Percentiles rank a stretch among this genome's conserved stretches.
Conservation (phyloP, 2,888 invertebrate genomes). For the Ophion costatus region DNA sequence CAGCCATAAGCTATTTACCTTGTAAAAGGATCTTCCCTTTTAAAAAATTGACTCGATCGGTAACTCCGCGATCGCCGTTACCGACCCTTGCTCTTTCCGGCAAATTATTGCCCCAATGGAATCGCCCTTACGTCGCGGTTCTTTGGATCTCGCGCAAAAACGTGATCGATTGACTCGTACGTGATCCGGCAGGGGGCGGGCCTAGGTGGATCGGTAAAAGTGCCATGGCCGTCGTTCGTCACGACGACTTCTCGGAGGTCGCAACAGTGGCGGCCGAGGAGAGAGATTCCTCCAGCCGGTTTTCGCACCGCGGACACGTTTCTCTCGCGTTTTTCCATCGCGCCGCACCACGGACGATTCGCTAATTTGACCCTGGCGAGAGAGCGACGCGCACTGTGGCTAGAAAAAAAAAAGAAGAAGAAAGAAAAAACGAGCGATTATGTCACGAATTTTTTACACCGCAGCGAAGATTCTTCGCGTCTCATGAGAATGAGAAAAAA, state of each 20-base stretch:
- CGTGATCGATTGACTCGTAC: background rate
- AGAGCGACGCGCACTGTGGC: background rate
- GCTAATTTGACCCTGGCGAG: slow-evolving; percentile 15
- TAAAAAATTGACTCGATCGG: background rate
- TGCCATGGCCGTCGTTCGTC: slow-evolving; percentile 12
- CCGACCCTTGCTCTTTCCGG: background rate
- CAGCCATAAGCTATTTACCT: no score
- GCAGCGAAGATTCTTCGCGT: background rate
- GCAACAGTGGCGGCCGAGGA: background rate
- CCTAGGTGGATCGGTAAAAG: slow-evolving; percentile 15
- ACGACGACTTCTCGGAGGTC: slow-evolving; percentile 9
- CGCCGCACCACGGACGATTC: background rate
- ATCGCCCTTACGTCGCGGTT: background rate
- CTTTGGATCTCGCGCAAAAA: background rate
- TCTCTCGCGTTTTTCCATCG: slow-evolving; percentile 1
- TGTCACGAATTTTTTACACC: background rate
- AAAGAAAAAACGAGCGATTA: slow-evolving; percentile 2
- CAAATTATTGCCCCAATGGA: no score
- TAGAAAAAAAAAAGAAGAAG: background rate
- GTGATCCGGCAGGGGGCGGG: background rate
- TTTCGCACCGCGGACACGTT: slow-evolving; percentile 36
- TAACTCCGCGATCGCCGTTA: background rate
- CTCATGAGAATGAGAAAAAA: background rate
- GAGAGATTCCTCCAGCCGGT: slow-evolving; percentile 5
- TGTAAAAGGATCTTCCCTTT: no score